Evolutionary conservation across 2,797 vertebrate species (phyloP), one percentile per base, ranked within the genome.

Genomic region (Odontamblyopus rebecca): DNA sequence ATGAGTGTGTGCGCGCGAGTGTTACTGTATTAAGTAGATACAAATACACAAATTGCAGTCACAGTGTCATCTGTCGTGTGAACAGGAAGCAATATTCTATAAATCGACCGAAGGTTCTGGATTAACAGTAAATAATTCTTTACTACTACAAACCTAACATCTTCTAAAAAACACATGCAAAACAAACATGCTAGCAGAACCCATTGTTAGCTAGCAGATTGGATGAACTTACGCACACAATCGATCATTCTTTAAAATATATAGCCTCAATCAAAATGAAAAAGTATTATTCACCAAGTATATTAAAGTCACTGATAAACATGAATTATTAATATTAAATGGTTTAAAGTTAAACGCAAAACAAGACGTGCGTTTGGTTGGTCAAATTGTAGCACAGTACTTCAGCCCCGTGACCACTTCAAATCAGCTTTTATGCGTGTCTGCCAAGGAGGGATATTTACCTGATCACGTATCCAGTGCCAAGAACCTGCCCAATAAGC

Each of bases 401-500:
- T 60, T 19, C 64, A 70, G 67, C 79, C 70, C 54, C 69, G 56
- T 85, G 73, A 84, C 76, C 84, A 44, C 70, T 54, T 18, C 15
- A 70, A 29, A 70, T 73, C 67, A 64, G 71, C 71, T 30, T 57
- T 41, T 32, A 13, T 18, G 6, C 73, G 7, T 62, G 68, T 76
- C 62, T 72, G 65, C 26, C 82, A 71, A 56, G 4, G 56, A 62
- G 8, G 68, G 65, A 23, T 7, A 26, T 82, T 85, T 92, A 96
- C 96, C 95, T 95, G 89, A 93, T 86, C 5, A 88, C 69, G 9
- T 87, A 79, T 80, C 93, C 93, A 7, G 90, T 86, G 81, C 92
- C 91, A 77, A 96, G 83, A 67, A 95, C 94, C 85, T 95, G 92
- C 61, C 91, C 91, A 60, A 93, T 78, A 72, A 94, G 92, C 90